Conservation (phyloP, 1,140 invertebrate species). For the Sitobion miscanthi region DNA sequence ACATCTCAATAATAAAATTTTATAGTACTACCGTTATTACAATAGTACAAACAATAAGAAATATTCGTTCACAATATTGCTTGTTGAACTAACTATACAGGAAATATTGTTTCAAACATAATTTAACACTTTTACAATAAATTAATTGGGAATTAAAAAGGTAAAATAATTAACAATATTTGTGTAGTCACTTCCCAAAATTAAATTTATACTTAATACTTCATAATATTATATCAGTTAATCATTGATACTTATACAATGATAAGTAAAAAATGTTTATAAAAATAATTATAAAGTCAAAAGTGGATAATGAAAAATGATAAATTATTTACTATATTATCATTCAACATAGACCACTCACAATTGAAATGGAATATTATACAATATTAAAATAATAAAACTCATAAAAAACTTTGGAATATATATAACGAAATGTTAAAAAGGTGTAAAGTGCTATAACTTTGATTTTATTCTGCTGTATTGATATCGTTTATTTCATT, state of each 20-base stretch:
- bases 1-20: too few relatives aligned
- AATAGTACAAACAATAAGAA: too few relatives aligned
- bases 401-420: not conserved
- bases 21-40: too few relatives aligned
- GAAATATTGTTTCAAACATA: not conserved
- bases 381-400: not conserved
- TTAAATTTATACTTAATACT: not conserved
- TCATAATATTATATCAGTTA: not conserved
- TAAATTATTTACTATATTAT: not conserved
- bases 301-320: not conserved
- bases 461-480: conserved; percentile 15
- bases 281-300: not conserved
- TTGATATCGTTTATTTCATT: not conserved
- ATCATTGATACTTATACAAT: not conserved
- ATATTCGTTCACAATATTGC: too few relatives aligned
- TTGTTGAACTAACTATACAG: too few relatives aligned
- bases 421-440: not conserved
- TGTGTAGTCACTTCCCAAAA: not conserved
- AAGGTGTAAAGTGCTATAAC: not conserved
- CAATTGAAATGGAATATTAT: not conserved
- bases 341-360: not conserved
- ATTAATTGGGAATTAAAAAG: not conserved
- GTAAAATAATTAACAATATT: not conserved
- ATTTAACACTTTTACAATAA: not conserved
- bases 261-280: not conserved